A percentile compares a stretch with the other conserved stretches of the same genome.
phyloP scores from a whole-genome alignment of 2,888 invertebrate species.

The Cistogaster globosa region DNA sequence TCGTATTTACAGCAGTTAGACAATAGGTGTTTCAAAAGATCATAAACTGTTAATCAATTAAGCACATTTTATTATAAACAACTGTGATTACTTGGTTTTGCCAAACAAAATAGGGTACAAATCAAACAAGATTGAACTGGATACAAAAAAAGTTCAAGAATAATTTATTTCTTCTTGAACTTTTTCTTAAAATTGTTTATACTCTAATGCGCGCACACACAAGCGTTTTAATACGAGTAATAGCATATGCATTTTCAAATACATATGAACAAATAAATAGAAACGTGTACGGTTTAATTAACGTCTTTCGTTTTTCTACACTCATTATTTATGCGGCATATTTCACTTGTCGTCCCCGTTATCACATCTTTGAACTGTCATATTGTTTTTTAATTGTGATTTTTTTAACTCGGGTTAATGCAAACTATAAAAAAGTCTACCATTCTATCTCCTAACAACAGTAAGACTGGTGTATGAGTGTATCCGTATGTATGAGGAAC shows the following conservation, averaged over 20 bases:
- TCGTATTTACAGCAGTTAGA: too few relatives aligned
- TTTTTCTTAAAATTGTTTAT: conserved; percentile 58
- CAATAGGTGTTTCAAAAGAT: too few relatives aligned
- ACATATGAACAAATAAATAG: conserved; percentile 10
- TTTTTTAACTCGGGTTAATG: conserved; percentile 3
- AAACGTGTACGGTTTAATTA: conserved; percentile 66
- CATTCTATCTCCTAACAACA: conserved; percentile 9
- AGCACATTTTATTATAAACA: too few relatives aligned
- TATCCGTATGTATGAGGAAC: background rate
- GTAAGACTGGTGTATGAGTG: background rate
- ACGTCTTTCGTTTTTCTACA: conserved; percentile 60
- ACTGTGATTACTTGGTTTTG: background rate
- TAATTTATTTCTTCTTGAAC: conserved; percentile 5
- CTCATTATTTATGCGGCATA: conserved; percentile 53
- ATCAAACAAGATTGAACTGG: background rate
- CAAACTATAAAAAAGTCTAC: conserved; percentile 11
- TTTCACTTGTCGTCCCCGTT: conserved; percentile 28
- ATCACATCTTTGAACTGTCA: conserved; percentile 42
- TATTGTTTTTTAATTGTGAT: background rate
- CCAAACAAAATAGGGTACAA: background rate
- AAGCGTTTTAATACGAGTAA: background rate
- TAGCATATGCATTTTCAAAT: background rate
- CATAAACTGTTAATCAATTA: too few relatives aligned
- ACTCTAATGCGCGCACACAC: background rate
- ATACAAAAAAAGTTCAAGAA: background rate